Conservation (phyloP, 2,113 vertebrate genomes). For the Petaurus breviceps region DNA sequence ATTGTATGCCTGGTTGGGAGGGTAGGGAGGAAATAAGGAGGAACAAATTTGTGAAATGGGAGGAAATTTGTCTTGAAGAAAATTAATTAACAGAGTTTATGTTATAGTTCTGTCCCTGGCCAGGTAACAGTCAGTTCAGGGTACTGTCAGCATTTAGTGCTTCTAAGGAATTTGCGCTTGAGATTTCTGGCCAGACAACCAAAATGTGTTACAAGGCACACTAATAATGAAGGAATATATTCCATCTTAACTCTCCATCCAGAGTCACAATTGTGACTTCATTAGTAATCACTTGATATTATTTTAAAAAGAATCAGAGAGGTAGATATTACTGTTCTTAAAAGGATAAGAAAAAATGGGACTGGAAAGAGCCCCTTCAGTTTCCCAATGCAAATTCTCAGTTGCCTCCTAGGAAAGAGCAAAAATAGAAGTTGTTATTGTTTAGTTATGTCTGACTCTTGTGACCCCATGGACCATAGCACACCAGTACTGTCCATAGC, state of each 20-base stretch:
- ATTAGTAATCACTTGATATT: neutral
- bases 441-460: neutral
- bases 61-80: neutral
- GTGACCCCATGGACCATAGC: neutral
- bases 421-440: neutral
- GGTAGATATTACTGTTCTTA: neutral
- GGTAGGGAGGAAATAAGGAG: rapidly evolving
- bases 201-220: rapidly evolving
- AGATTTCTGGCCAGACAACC: slow-evolving; percentile 42
- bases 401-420: neutral
- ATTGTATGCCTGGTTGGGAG: neutral
- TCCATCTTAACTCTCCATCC: slow-evolving; percentile 32
- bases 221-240: neutral
- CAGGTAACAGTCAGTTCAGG: rapidly evolving
- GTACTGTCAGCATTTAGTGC: neutral
- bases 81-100: rapidly evolving
- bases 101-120: neutral
- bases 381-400: neutral
- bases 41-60: slow-evolving; percentile 33
- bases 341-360: neutral
- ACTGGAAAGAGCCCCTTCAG: neutral
- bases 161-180: slow-evolving; percentile 56
- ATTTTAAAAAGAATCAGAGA: neutral
- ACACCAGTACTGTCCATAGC: neutral
- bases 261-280: neutral